Evolutionary conservation across 2,888 invertebrate genomes (phyloP).

Genomic region (Tinea trinotella): DNA sequence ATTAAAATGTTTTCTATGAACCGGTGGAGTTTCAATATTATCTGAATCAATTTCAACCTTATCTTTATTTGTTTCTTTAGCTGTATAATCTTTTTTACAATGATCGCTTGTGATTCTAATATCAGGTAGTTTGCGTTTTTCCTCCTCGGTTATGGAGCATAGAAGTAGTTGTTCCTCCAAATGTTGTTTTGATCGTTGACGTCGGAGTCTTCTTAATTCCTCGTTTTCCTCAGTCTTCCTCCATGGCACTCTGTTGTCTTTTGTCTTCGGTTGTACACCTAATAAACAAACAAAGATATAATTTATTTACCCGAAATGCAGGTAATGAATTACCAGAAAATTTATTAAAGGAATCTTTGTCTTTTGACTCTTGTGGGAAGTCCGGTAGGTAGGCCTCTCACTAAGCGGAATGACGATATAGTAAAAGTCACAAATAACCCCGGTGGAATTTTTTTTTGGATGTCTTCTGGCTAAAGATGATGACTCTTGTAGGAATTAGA

Average conservation of each 20-base stretch:
- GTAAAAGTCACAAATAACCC: too few relatives aligned
- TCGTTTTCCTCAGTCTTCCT: slow-evolving; percentile 81
- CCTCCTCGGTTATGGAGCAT: slow-evolving; percentile 76
- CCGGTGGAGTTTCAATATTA: slow-evolving; percentile 92
- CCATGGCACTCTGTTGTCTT: slow-evolving; percentile 84
- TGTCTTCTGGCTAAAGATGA: too few relatives aligned
- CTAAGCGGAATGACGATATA: too few relatives aligned
- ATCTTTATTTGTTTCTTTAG: slow-evolving; percentile 52
- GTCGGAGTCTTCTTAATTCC: slow-evolving; percentile 71
- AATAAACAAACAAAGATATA: too few relatives aligned
- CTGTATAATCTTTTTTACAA: slow-evolving; percentile 6
- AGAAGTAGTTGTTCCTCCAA: slow-evolving; percentile 52
- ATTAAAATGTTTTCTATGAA: slow-evolving; percentile 78
- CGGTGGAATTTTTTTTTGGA: too few relatives aligned
- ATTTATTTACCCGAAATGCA: too few relatives aligned
- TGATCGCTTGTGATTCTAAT: slow-evolving; percentile 44
- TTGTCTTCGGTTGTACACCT: slow-evolving; percentile 81
- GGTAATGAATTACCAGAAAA: too few relatives aligned
- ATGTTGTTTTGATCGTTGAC: slow-evolving; percentile 71
- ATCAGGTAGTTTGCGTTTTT: slow-evolving; percentile 69
- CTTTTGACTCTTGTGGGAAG: too few relatives aligned
- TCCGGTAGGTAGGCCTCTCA: too few relatives aligned
- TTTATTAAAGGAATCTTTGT: too few relatives aligned
- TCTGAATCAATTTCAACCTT: slow-evolving; percentile 90
- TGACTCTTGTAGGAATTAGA: too few relatives aligned